A percentile compares a stretch with the other conserved stretches of the same genome.
phyloP scores from a whole-genome alignment of 2,888 invertebrate genomes.

The Drosophila affinis region DNA sequence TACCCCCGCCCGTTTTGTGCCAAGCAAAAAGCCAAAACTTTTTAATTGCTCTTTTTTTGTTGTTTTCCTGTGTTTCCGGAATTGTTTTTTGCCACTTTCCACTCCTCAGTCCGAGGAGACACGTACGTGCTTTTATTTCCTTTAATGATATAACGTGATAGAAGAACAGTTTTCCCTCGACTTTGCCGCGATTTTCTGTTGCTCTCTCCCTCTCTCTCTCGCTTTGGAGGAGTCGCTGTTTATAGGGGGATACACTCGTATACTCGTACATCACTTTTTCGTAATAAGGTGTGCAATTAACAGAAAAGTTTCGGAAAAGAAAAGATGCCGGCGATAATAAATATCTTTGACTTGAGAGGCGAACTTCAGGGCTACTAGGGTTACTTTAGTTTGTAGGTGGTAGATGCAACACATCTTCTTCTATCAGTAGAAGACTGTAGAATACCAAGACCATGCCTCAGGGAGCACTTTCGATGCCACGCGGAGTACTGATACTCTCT shows the following conservation, averaged over 20 bases:
- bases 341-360: background rate
- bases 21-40: slow-evolving; percentile 51
- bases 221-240: slow-evolving; percentile 19
- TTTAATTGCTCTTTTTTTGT: slow-evolving; percentile 55
- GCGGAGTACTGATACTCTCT: too few relatives aligned
- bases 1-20: slow-evolving; percentile 23
- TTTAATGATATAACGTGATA: slow-evolving; percentile 73
- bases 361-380: slow-evolving; percentile 1
- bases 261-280: slow-evolving; percentile 18
- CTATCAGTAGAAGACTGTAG: too few relatives aligned
- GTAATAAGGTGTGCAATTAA: slow-evolving; percentile 43
- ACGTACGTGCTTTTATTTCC: slow-evolving; percentile 71
- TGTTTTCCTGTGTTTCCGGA: slow-evolving; percentile 38
- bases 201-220: too few relatives aligned
- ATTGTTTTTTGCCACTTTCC: slow-evolving; percentile 57
- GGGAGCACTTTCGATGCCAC: too few relatives aligned
- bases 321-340: slow-evolving; percentile 5
- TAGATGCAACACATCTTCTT: too few relatives aligned
- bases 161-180: slow-evolving; percentile 38
- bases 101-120: slow-evolving; percentile 59
- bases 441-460: too few relatives aligned
- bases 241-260: slow-evolving; percentile 9
- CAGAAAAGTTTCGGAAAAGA: slow-evolving; percentile 20
- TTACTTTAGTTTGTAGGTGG: background rate
- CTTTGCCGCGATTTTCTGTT: background rate